Percentiles rank a stretch among this genome's conserved stretches.
phyloP scores from a whole-genome alignment of 23 tunicate species.

The Clavelina lepadiformis region DNA sequence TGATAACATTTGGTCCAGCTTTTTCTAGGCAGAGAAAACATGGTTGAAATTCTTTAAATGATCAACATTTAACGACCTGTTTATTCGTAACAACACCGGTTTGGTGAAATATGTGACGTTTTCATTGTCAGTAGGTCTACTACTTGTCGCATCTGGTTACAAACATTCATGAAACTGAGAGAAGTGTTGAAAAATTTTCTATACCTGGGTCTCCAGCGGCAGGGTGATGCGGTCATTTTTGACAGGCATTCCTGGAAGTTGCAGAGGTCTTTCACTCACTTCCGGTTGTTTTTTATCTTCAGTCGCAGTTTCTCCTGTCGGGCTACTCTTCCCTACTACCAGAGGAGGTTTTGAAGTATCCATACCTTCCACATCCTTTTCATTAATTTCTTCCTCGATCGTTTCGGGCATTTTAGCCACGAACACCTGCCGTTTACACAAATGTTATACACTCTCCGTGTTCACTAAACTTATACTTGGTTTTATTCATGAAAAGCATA shows the following conservation, averaged over 20 bases:
- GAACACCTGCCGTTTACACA: too few relatives aligned
- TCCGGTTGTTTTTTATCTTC: background rate
- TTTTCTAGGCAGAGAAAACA: slow-evolving; percentile 1
- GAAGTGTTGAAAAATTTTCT: background rate
- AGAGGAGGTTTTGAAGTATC: background rate
- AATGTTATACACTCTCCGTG: too few relatives aligned
- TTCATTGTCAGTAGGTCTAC: too few relatives aligned
- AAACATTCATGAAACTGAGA: too few relatives aligned
- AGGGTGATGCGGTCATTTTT: slow-evolving; percentile 45
- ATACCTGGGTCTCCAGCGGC: slow-evolving; percentile 15
- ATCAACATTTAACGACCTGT: background rate
- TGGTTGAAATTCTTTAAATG: background rate
- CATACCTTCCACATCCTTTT: background rate
- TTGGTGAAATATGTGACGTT: too few relatives aligned
- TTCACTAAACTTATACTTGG: too few relatives aligned
- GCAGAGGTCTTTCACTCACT: background rate
- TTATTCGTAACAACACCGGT: background rate
- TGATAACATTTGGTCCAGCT: slow-evolving; percentile 18
- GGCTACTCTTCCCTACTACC: background rate
- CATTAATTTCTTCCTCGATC: background rate
- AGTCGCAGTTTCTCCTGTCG: background rate
- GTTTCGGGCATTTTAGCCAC: too few relatives aligned
- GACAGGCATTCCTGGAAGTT: slow-evolving; percentile 72
- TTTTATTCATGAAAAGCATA: too few relatives aligned
- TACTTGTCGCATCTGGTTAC: too few relatives aligned